A percentile compares a stretch with the other conserved stretches of the same genome.
Conservation (phyloP, 37 sponge, comb jelly and placozoan genomes). For the Halichondria panicea region DNA sequence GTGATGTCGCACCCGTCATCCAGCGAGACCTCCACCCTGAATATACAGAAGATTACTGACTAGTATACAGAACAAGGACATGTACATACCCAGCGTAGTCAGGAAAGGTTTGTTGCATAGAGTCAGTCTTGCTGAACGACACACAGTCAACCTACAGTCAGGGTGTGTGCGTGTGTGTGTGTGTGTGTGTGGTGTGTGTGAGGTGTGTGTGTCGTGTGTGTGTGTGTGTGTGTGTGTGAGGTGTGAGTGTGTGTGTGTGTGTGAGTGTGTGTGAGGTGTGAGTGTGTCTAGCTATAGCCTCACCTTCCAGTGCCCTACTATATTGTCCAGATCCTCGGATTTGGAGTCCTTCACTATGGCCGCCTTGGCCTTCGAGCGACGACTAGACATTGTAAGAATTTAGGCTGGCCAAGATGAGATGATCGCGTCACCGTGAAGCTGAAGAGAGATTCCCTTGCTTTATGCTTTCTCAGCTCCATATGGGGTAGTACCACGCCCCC, state of each 20-base stretch:
- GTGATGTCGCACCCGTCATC: slow-evolving; percentile 56
- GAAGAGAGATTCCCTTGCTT: no score
- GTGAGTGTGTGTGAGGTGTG: no score
- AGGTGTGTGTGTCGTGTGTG: no score
- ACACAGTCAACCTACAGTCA: not conserved
- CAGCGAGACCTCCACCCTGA: slow-evolving; percentile 54
- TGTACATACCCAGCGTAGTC: not conserved
- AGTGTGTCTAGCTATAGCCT: not conserved
- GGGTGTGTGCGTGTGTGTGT: no score
- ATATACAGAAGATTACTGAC: not conserved
- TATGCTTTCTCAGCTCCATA: no score
- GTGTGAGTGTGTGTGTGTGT: no score
- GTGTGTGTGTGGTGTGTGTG: no score
- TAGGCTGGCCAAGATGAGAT: no score
- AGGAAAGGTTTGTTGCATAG: not conserved
- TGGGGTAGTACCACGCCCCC: no score
- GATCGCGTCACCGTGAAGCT: no score
- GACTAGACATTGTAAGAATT: no score
- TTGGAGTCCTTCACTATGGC: not conserved
- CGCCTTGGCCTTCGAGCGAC: not conserved
- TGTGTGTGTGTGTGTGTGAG: no score
- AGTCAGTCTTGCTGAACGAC: not conserved
- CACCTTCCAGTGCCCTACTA: slow-evolving; percentile 45
- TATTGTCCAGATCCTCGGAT: slow-evolving; percentile 28
- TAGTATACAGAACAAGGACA: not conserved